Evolutionary conservation across 1,140 invertebrate species (phyloP), one percentile per base, ranked within the genome.

Genomic region (Elymnias hypermnestra): DNA sequence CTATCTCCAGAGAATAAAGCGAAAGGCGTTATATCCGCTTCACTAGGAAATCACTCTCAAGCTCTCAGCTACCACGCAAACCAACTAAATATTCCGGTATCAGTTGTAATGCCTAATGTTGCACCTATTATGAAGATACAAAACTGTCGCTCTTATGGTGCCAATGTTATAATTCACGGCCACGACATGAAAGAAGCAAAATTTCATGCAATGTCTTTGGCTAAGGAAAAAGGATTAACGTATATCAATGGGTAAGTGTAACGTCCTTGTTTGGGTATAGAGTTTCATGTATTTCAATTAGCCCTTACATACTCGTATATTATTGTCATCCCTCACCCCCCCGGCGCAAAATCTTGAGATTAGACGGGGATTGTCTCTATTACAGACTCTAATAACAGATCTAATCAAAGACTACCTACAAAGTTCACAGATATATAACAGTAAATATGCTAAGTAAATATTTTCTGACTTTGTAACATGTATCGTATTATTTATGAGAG

Each of bases 91-190:
- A 93, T 98, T 29, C 92, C 94, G 0, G 93, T 96, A 0, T 97
- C 95, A 0, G 97, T 98, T 1, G 94, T 98, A 0, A 98, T 98
- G 97, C 97, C 97, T 0, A 91, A 92, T 7, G 89, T 94, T 1
- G 95, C 95, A 0, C 94, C 95, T 0, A 94, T 98, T 26, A 98
- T 98, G 95, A 98, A 98, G 86, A 93, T 98, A 28, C 90, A 95
- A 53, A 91, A 93, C 37, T 98, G 96, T 72, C 89, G 90, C 33
- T 91, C 92, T 42, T 95, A 91, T 67, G 94, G 94, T 8, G 96
- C 96, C 0, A 91, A 90, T 25, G 94, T 98, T 6, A 89, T 98
- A 7, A 90, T 98, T 2, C 86, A 93, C 9, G 97, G 97, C 2
- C 82, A 90, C 12, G 92, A 97, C 66, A 96, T 98, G 90, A 91